phyloP scores from a whole-genome alignment of 2,797 vertebrate genomes.

The Enteromius thamalakanensis region DNA sequence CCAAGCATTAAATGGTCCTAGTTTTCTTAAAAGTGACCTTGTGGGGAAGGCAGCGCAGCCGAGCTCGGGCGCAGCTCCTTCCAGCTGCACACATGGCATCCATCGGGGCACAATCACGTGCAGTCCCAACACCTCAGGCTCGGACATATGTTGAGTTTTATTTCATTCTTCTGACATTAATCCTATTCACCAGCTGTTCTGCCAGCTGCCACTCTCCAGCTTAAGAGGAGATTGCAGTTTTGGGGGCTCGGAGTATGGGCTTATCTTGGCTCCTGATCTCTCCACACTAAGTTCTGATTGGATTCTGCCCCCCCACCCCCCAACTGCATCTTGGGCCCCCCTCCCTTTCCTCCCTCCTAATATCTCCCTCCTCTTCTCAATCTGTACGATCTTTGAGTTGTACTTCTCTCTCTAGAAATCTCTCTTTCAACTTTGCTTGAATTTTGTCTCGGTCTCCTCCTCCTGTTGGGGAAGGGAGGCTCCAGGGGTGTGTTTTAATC shows the following conservation, averaged over 20 bases:
- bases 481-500: slow-evolving; percentile 55
- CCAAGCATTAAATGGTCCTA: slow-evolving; percentile 86
- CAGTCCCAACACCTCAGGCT: slow-evolving; percentile 98
- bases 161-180: slow-evolving; percentile 99
- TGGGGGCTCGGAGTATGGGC: slow-evolving; percentile 87
- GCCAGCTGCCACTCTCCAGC: slow-evolving; percentile 99
- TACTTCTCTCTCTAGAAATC: slow-evolving; percentile 48
- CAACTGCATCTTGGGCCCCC: slow-evolving; percentile 3
- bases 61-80: slow-evolving; percentile 85
- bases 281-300: slow-evolving; percentile 79
- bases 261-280: slow-evolving; percentile 84
- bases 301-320: slow-evolving; percentile 61
- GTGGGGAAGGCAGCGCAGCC: slow-evolving; percentile 83
- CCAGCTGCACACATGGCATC: slow-evolving; percentile 98
- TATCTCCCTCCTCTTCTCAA: slow-evolving; percentile 54
- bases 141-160: slow-evolving; percentile 99
- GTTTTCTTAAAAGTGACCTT: slow-evolving; percentile 98
- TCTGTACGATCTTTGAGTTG: slow-evolving; percentile 69
- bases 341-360: slow-evolving; percentile 35
- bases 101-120: slow-evolving; percentile 97
- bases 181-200: slow-evolving; percentile 99
- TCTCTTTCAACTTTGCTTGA: slow-evolving; percentile 61
- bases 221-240: slow-evolving; percentile 97
- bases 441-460: slow-evolving; percentile 49
- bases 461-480: slow-evolving; percentile 36